Evolutionary conservation across 2,888 invertebrate species (phyloP).

Genomic region (Catocala nupta): DNA sequence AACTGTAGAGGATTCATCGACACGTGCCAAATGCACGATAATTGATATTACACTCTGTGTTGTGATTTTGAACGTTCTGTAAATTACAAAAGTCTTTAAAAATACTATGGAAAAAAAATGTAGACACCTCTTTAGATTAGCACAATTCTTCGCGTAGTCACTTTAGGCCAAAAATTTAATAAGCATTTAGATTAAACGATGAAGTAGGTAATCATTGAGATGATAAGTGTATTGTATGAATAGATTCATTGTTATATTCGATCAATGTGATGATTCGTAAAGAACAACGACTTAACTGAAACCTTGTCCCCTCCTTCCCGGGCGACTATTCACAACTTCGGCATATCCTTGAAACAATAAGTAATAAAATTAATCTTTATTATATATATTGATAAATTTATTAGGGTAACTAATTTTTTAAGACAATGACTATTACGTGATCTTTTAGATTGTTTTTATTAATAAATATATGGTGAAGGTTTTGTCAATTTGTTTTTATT

Average conservation of each 20-base stretch:
- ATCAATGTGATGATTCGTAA: conserved; percentile 84
- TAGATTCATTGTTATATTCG: conserved; percentile 83
- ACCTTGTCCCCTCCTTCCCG: conserved; percentile 66
- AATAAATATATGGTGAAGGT: conserved; percentile 88
- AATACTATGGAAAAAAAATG: conserved; percentile 76
- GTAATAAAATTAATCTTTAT: conserved; percentile 84
- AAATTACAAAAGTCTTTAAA: conserved; percentile 82
- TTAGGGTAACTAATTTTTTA: conserved; percentile 87
- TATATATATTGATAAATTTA: conserved; percentile 87
- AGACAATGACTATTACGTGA: conserved; percentile 87
- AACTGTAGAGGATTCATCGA: conserved; percentile 73
- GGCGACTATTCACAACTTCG: conserved; percentile 84
- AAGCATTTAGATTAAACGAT: conserved; percentile 83
- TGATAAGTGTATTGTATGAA: conserved; percentile 77
- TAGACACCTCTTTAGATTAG: conserved; percentile 86
- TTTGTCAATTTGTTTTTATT: conserved; percentile 84
- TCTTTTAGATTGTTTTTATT: conserved; percentile 88
- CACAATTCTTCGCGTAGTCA: conserved; percentile 87
- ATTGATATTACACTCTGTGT: conserved; percentile 88
- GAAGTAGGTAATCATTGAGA: conserved; percentile 77
- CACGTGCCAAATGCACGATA: conserved; percentile 83
- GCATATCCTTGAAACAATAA: conserved; percentile 88
- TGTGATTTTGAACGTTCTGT: conserved; percentile 88
- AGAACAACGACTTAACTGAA: conserved; percentile 82
- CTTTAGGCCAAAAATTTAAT: conserved; percentile 79